Base-by-base conservation (phyloP, 2,888 invertebrate species). In the Trachelus stipa region DNA sequence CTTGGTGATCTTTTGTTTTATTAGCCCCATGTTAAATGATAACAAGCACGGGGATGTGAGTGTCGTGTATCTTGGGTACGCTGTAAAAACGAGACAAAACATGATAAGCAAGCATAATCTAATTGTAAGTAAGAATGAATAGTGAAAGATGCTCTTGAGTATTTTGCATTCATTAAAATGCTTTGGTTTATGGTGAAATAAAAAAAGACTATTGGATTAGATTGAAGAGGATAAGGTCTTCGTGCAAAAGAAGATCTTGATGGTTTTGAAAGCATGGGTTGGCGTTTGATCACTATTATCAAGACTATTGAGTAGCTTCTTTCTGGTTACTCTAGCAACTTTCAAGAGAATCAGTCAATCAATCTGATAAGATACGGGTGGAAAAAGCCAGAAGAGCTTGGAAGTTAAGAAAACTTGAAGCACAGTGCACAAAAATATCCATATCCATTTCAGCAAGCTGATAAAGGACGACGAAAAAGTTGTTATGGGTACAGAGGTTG, bases 1-100 rank as follows among this genome's bases (percentile, higher is more conserved):
- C 79, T 56, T 74, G 12, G 71, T 69, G 73, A 76, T 79, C 40
- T 30, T 75, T 78, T 76, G 35, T 77, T 81, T 83, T 79, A 82
- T 79, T 81, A 83, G 79, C 79, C 83, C 83, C 82, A 82, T 82
- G 84, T 84, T 83, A 85, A 86, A 86, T 87, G 85, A 85, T 86
- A 86, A 85, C 83, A 87, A 87, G 87, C 87, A 85, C 84, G 83
- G 78, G 81, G 81, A 84, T 79, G 82, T 84, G 81, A 86, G 83
- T 84, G 82, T 84, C 82, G 81, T 84, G 80, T 84, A 82, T 82
- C 82, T 83, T 84, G 82, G 83, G 80, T 81, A 84, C 85, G 84
- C 84, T 85, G 85, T 83, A 85, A 84, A 86, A 84, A 83, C 81
- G 83, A 84, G 82, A 84, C 82, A 83, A 80, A 85, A 85, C 80